Evolutionary conservation across 1,140 invertebrate genomes (phyloP).

Genomic region (Mesaphorura yosii): DNA sequence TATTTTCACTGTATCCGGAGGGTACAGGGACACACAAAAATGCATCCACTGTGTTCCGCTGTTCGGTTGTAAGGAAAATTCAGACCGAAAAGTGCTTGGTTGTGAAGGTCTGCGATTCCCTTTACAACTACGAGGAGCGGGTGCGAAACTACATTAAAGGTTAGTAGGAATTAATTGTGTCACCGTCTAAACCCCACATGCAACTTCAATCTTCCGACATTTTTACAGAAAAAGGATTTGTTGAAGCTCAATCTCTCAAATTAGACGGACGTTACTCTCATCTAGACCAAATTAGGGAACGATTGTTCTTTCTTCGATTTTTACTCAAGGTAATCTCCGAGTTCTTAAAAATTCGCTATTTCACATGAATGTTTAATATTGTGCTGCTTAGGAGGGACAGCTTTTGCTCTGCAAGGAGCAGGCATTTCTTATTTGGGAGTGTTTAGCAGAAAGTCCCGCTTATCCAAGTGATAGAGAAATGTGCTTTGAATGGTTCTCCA

Average conservation of each 20-base stretch:
- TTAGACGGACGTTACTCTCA: slow-evolving; percentile 87
- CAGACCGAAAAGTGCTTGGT: slow-evolving; percentile 86
- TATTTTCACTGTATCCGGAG: slow-evolving; percentile 82
- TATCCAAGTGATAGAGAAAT: slow-evolving; percentile 85
- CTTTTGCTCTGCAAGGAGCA: slow-evolving; percentile 91
- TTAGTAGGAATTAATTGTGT: slow-evolving; percentile 26
- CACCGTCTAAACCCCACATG: not conserved
- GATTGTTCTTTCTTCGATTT: slow-evolving; percentile 86
- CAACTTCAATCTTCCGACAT: not conserved
- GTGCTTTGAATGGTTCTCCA: slow-evolving; percentile 98
- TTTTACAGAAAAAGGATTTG: slow-evolving; percentile 51
- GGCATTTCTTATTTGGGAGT: slow-evolving; percentile 95
- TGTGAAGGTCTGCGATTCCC: slow-evolving; percentile 83
- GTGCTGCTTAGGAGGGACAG: slow-evolving; percentile 65
- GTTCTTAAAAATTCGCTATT: not conserved
- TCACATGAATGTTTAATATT: slow-evolving; percentile 30
- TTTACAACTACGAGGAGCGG: slow-evolving; percentile 82
- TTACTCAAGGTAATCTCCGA: slow-evolving; percentile 54
- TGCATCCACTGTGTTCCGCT: slow-evolving; percentile 43
- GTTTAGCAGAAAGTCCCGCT: slow-evolving; percentile 82
- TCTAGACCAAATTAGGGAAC: slow-evolving; percentile 81
- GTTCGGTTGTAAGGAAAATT: slow-evolving; percentile 77
- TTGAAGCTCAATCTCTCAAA: slow-evolving; percentile 68
- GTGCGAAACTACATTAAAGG: slow-evolving; percentile 58
- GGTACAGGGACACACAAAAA: slow-evolving; percentile 57